These are phyloP conservation scores for Laspeyria flexula DNA, from an alignment of 2,888 invertebrate genomes.

Conservation along the genomic window DNA sequence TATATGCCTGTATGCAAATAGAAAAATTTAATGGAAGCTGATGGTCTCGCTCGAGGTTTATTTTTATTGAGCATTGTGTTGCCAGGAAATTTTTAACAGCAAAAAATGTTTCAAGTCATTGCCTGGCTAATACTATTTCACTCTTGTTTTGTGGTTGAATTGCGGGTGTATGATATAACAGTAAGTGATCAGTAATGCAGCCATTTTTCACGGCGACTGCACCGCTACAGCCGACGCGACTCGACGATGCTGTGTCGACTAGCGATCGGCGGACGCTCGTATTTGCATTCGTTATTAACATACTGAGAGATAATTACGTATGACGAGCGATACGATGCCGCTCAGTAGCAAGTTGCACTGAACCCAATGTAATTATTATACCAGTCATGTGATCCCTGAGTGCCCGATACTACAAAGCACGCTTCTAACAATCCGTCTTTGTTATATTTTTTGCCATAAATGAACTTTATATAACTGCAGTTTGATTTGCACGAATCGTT, in stretches of 20 bases:
- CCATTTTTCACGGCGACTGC: conserved; percentile 68
- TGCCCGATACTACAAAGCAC: conserved; percentile 37
- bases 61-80: conserved; percentile 73
- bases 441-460: conserved; percentile 35
- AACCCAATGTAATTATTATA: conserved; percentile 64
- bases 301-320: conserved; percentile 78
- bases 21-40: conserved; percentile 79
- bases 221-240: conserved; percentile 22
- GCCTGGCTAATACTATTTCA: conserved; percentile 45
- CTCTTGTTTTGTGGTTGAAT: conserved; percentile 40
- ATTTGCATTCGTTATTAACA: conserved; percentile 81
- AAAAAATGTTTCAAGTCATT: conserved; percentile 55
- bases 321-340: conserved; percentile 65
- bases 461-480: conserved; percentile 41
- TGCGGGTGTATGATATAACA: conserved; percentile 22
- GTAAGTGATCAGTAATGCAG: conserved; percentile 62
- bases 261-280: conserved; percentile 54
- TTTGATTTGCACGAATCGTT: conserved; percentile 53
- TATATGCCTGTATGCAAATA: conserved; percentile 83
- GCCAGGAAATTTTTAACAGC: conserved; percentile 50
- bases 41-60: conserved; percentile 69
- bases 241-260: conserved; percentile 41
- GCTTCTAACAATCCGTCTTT: conserved; percentile 25
- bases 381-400: conserved; percentile 54
- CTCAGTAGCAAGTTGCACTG: conserved; percentile 53